phyloP scores from a whole-genome alignment of 2,888 invertebrate species.

The Bembecia ichneumoniformis region DNA sequence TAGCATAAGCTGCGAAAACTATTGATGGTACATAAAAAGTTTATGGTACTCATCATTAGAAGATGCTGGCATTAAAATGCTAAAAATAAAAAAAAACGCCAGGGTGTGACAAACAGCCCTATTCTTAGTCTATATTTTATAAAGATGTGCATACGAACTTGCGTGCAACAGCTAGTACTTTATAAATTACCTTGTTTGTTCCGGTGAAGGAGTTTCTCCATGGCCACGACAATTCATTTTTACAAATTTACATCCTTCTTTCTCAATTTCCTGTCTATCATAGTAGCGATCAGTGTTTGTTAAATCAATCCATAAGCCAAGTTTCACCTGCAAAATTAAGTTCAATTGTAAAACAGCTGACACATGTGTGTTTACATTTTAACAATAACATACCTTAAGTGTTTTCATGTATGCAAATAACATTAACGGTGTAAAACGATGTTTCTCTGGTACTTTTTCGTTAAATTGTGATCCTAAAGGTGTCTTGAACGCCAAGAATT shows the following conservation, averaged over 20 bases:
- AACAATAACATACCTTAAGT: conserved; percentile 75
- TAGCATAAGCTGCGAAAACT: too few species aligned
- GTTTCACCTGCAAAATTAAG: conserved; percentile 74
- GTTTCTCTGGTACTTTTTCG: conserved; percentile 85
- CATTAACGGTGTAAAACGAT: conserved; percentile 90
- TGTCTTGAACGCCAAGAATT: conserved; percentile 96
- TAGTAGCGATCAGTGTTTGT: conserved; percentile 97
- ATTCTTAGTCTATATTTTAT: too few species aligned
- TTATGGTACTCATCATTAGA: too few species aligned
- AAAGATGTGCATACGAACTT: too few species aligned
- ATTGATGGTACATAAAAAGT: too few species aligned
- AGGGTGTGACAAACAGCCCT: too few species aligned
- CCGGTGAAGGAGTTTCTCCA: conserved; percentile 89
- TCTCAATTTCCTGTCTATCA: conserved; percentile 83
- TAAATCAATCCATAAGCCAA: conserved; percentile 97
- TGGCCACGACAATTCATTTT: conserved; percentile 94
- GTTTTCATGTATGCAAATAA: conserved; percentile 84
- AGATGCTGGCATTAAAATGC: too few species aligned
- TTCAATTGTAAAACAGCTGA: conserved; percentile 6
- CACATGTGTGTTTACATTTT: conserved; percentile 3
- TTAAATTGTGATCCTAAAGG: conserved; percentile 89
- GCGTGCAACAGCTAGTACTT: not conserved
- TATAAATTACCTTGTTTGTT: conserved; percentile 77
- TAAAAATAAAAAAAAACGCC: too few species aligned
- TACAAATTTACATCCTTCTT: conserved; percentile 83